Conservation (phyloP, 2,113 vertebrate genomes). For the Petroica traversi region DNA sequence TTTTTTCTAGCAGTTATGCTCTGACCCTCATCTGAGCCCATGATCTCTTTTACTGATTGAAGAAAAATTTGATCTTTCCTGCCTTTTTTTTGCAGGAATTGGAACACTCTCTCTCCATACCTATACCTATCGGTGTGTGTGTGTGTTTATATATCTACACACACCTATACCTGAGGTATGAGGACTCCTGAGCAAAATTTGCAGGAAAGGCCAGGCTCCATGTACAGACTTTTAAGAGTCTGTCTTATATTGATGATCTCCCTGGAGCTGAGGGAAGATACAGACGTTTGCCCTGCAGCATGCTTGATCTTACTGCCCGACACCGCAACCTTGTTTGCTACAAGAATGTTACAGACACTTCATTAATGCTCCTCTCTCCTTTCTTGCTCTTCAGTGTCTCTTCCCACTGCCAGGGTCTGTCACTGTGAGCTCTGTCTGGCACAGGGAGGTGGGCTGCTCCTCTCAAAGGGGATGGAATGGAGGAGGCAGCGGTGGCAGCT, state of each 20-base stretch:
- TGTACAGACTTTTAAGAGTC: not conserved
- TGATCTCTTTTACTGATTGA: not conserved
- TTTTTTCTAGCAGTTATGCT: not conserved
- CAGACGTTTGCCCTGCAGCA: rapidly evolving
- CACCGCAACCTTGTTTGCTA: not conserved
- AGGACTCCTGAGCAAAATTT: not conserved
- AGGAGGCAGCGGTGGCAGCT: not conserved
- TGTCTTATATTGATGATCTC: not conserved
- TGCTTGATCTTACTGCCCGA: not conserved
- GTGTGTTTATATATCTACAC: rapidly evolving
- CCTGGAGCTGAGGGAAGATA: not conserved
- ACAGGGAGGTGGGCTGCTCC: not conserved
- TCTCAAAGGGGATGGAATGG: not conserved
- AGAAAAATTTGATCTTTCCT: not conserved
- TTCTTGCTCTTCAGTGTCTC: not conserved
- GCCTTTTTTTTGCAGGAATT: not conserved
- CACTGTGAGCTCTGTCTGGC: not conserved
- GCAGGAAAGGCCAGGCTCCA: not conserved
- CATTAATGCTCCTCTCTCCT: rapidly evolving
- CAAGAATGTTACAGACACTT: not conserved
- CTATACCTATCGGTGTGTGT: not conserved
- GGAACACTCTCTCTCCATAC: not conserved
- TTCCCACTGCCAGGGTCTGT: not conserved
- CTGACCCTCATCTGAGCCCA: not conserved
- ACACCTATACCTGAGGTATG: not conserved